phyloP scores from a whole-genome alignment of 2,888 invertebrate species.

The Diaprepes abbreviatus region DNA sequence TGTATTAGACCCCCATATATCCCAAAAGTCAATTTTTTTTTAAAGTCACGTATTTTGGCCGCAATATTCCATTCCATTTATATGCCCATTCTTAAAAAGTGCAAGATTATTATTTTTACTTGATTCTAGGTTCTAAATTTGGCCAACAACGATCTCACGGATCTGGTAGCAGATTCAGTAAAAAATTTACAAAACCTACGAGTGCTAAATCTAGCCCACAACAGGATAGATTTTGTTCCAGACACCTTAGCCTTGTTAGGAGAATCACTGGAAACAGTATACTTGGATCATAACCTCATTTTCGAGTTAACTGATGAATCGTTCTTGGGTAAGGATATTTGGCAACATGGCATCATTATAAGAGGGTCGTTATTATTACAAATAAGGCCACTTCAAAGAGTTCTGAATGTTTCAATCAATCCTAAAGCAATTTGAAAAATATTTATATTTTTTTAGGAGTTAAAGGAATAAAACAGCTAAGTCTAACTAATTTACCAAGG shows the following conservation, averaged over 20 bases:
- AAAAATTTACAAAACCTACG: conserved; percentile 69
- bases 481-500: conserved; percentile 73
- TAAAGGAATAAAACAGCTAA: conserved; percentile 68
- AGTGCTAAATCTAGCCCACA: conserved; percentile 74
- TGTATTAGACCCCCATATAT: no score
- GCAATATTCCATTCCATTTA: no score
- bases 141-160: conserved; percentile 72
- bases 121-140: conserved; percentile 62
- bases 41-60: no score
- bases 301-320: conserved; percentile 72
- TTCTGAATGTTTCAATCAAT: no score
- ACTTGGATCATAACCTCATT: conserved; percentile 75
- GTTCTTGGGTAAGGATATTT: conserved; percentile 70
- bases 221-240: conserved; percentile 74
- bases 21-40: no score
- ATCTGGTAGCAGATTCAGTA: conserved; percentile 71
- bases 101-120: neutral
- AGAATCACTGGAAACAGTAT: conserved; percentile 71
- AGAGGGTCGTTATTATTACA: no score
- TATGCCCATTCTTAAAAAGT: no score
- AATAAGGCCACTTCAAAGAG: no score
- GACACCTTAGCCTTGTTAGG: conserved; percentile 71
- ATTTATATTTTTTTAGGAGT: conserved; percentile 39
- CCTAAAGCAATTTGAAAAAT: no score
- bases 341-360: no score